Conservation (phyloP, 2,797 vertebrate genomes). For the Austrolebias charrua region DNA sequence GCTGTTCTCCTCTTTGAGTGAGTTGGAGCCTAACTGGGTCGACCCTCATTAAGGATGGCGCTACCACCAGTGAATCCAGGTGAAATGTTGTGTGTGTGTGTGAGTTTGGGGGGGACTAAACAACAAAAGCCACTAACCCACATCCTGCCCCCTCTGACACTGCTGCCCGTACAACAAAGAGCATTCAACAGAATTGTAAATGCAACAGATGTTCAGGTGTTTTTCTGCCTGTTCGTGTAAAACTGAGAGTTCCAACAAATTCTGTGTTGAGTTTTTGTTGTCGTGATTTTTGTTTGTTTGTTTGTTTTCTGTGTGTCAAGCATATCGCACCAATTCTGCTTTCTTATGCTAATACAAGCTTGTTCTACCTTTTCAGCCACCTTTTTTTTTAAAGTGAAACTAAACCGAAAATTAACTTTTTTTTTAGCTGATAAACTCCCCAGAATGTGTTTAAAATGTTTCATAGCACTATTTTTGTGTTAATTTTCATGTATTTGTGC, state of each 20-base stretch:
- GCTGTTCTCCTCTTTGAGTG: slow-evolving; percentile 27
- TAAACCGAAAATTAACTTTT: too few relatives aligned
- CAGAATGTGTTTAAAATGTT: too few relatives aligned
- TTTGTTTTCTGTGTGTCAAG: not conserved
- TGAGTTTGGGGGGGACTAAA: slow-evolving; percentile 2
- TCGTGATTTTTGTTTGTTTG: slow-evolving; percentile 6
- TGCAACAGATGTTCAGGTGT: slow-evolving; percentile 41
- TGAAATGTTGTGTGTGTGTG: too few relatives aligned
- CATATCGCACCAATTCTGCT: too few relatives aligned
- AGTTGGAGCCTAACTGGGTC: slow-evolving; percentile 48
- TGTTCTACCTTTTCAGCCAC: too few relatives aligned
- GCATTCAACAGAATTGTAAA: slow-evolving; percentile 37
- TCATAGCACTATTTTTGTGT: too few relatives aligned
- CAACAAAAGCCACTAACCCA: slow-evolving; percentile 30
- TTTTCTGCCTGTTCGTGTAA: slow-evolving; percentile 20
- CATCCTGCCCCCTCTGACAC: slow-evolving; percentile 2
- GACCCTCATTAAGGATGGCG: slow-evolving; percentile 51
- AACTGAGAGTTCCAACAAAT: slow-evolving; percentile 9
- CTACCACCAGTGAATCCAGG: slow-evolving; percentile 39
- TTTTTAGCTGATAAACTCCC: too few relatives aligned
- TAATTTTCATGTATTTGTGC: too few relatives aligned
- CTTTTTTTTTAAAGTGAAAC: too few relatives aligned
- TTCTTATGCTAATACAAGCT: too few relatives aligned
- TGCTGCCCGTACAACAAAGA: slow-evolving; percentile 19
- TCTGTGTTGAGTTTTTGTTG: not conserved